Conservation (phyloP, 2,888 invertebrate genomes). For the Agrotis segetum region DNA sequence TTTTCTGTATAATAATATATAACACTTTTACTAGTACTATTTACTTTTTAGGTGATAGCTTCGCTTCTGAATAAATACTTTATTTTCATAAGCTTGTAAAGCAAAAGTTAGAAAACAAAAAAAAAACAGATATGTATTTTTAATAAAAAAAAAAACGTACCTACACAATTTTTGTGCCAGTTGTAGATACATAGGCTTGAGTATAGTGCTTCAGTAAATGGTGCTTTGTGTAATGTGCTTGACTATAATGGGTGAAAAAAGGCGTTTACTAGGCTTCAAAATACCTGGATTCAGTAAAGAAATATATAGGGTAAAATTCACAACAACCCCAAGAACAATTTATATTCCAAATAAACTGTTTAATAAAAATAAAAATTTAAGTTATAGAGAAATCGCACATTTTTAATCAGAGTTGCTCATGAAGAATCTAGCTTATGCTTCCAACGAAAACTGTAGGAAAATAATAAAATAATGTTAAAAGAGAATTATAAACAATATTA, state of each 20-base stretch:
- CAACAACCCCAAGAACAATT: neutral
- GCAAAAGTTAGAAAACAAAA: constrained; percentile 34
- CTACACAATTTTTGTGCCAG: constrained; percentile 42
- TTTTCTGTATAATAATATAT: constrained; percentile 40
- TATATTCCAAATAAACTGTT: constrained; percentile 5
- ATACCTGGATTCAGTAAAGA: neutral
- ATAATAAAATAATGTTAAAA: neutral
- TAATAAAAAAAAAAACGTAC: neutral
- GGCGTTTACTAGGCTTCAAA: neutral
- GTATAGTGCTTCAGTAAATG: constrained; percentile 37
- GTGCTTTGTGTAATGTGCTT: constrained; percentile 47
- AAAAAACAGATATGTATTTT: constrained; percentile 10
- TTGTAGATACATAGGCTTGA: neutral
- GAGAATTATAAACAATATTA: constrained; percentile 11
- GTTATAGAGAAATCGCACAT: neutral
- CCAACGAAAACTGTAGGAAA: constrained; percentile 5
- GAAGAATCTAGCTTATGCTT: constrained; percentile 17
- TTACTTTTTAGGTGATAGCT: constrained; percentile 31
- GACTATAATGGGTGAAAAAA: constrained; percentile 30
- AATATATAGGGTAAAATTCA: neutral
- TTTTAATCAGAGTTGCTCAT: neutral
- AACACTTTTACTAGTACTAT: constrained; percentile 24
- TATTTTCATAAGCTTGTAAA: constrained; percentile 53
- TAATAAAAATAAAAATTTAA: neutral
- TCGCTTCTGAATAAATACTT: constrained; percentile 43